Evolutionary conservation across 2,113 vertebrate species (phyloP).

Genomic region (Myrmophylax atrothorax): DNA sequence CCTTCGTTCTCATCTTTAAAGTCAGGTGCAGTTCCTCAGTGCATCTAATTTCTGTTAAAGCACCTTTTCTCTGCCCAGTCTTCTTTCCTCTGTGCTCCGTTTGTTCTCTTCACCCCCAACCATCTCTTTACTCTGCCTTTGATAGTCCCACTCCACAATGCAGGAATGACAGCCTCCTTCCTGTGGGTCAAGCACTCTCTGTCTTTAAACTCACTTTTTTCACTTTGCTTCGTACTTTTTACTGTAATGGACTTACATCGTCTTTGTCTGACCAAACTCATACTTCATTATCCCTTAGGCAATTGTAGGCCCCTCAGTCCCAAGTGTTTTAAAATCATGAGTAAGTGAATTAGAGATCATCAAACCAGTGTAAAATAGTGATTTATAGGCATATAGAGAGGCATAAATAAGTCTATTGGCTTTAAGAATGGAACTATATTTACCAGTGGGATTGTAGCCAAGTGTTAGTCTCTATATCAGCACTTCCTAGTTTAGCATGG

Average conservation of each 20-base stretch:
- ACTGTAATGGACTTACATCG: not conserved
- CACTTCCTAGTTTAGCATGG: not conserved
- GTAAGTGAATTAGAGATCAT: not conserved
- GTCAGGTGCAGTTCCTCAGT: not conserved
- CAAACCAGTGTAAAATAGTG: not conserved
- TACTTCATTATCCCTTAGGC: not conserved
- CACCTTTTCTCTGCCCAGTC: not conserved
- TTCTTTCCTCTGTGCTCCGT: not conserved
- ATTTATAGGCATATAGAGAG: not conserved
- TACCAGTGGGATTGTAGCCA: not conserved
- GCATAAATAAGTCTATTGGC: not conserved
- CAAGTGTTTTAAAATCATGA: not conserved
- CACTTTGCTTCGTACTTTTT: not conserved
- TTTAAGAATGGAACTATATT: not conserved
- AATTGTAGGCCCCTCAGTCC: not conserved
- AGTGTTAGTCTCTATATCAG: not conserved
- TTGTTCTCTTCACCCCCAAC: not conserved
- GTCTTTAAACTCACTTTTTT: conserved; percentile 20
- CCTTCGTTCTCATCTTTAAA: not conserved
- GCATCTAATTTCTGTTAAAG: conserved; percentile 16
- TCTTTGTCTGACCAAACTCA: not conserved
- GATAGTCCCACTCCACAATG: not conserved
- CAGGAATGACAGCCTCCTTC: conserved; percentile 11
- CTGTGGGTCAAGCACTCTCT: not conserved
- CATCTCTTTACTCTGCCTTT: conserved; percentile 19